A percentile compares a stretch with the other conserved stretches of the same genome.
phyloP scores from a whole-genome alignment of 2,888 invertebrate genomes.

The Lasioglossum marginatum region DNA sequence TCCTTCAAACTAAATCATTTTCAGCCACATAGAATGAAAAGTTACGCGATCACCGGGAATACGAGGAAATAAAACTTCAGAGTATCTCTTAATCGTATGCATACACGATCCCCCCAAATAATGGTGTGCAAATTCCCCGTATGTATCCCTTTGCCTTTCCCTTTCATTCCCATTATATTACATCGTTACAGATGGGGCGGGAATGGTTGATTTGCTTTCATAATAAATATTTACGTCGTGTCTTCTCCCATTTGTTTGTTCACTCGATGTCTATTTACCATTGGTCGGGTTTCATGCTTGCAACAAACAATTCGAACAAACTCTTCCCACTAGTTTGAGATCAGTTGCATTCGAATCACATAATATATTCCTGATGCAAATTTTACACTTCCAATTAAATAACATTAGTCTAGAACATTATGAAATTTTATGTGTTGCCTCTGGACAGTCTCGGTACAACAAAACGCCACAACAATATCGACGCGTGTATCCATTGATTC shows the following conservation, averaged over 20 bases:
- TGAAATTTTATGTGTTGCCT: background rate
- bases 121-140: slow-evolving; percentile 42
- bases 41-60: background rate
- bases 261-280: background rate
- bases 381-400: too few species aligned
- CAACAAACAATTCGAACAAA: background rate
- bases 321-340: background rate
- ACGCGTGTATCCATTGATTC: background rate
- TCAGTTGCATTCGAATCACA: background rate
- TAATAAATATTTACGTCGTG: background rate
- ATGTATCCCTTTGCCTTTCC: background rate
- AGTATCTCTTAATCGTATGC: slow-evolving; percentile 27
- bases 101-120: slow-evolving; percentile 42
- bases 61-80: background rate
- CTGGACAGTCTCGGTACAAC: background rate
- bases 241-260: background rate
- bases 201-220: slow-evolving; percentile 25
- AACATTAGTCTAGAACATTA: too few species aligned
- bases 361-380: background rate
- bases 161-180: slow-evolving; percentile 22
- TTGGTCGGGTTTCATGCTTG: background rate
- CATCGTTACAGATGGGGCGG: background rate
- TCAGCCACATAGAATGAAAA: background rate
- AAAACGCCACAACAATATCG: background rate
- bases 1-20: background rate